Base-by-base conservation (phyloP, 2,113 vertebrate genomes). In the Cinclus mexicanus region DNA sequence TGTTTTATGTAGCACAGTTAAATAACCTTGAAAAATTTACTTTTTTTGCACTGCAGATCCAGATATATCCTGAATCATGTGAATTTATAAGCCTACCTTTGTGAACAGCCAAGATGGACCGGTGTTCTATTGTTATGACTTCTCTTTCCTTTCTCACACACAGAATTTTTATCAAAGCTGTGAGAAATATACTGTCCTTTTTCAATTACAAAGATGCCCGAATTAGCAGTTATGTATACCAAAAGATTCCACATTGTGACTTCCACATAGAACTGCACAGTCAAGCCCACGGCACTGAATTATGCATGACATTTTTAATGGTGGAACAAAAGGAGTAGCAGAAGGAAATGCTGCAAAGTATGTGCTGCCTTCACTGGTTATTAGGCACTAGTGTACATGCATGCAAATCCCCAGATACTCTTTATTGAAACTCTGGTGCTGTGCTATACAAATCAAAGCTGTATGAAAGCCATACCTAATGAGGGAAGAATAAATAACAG, bases 301-400 rank as follows among this genome's bases (percentile, higher is more conserved):
- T 97, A 94, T 97, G 68, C 84, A 82, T 95, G 80, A 71, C 28
- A 75, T 61, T 83, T 93, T 93, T 96, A 96, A 94, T 92, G 74
- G 65, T 94, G 85, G 60, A 96, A 90, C 79, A 90, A 95, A 96
- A 88, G 65, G 64, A 89, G 67, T 10, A 55, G 76, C 92, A 92
- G 84, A 95, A 97, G 79, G 90, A 83, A 86, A 63, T 47, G 23
- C 85, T 72, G 70, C 61, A 70, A 37, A 93, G 41, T 69, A 14
- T 14, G 1, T 57, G 74, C 79, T 39, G 47, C 76, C 72, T 93
- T 95, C 2, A 0, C 42, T 79, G 72, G 59, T 95, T 92, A 90
- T 80, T 94, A 97, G 91, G 56, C 80, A 33, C 35, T 52, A 83
- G 55, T 76, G 74, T 85, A 89, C 8, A 20, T 71, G 55, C 44